Conservation (phyloP, 2,797 vertebrate genomes). For the Carduelis carduelis region DNA sequence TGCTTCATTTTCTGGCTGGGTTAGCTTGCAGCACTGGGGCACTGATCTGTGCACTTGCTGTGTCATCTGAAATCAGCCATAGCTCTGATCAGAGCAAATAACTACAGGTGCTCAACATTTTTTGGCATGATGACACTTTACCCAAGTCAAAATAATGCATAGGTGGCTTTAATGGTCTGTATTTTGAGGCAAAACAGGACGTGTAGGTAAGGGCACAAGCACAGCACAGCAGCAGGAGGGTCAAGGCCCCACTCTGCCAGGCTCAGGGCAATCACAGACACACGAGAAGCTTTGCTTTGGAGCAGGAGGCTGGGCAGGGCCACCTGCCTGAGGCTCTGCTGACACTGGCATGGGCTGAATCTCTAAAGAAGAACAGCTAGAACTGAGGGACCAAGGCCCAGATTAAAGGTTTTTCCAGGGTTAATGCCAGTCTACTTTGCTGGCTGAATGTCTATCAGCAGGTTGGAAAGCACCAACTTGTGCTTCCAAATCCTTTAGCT, state of each 20-base stretch:
- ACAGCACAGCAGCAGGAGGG: background rate
- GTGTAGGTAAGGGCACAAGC: background rate
- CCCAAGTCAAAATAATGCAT: background rate
- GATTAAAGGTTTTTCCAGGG: background rate
- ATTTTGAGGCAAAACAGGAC: background rate
- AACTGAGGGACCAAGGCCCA: background rate
- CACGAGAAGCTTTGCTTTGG: background rate
- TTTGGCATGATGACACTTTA: background rate
- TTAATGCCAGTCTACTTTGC: background rate
- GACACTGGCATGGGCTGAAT: background rate
- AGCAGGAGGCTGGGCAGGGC: background rate
- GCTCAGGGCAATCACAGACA: background rate
- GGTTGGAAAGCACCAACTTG: background rate
- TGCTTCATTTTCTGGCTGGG: slow-evolving; percentile 6
- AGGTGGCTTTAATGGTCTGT: background rate
- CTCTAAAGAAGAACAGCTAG: background rate
- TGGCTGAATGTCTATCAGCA: background rate
- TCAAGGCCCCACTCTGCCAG: background rate
- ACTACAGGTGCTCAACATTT: background rate
- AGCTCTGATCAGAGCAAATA: background rate
- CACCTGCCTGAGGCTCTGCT: background rate
- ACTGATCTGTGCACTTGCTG: background rate
- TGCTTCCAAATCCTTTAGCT: background rate
- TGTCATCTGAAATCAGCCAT: background rate
- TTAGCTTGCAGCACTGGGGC: background rate